These are phyloP conservation scores for Chloroclysta siterata DNA, from an alignment of 2,888 invertebrate species.

Conservation along the genomic window DNA sequence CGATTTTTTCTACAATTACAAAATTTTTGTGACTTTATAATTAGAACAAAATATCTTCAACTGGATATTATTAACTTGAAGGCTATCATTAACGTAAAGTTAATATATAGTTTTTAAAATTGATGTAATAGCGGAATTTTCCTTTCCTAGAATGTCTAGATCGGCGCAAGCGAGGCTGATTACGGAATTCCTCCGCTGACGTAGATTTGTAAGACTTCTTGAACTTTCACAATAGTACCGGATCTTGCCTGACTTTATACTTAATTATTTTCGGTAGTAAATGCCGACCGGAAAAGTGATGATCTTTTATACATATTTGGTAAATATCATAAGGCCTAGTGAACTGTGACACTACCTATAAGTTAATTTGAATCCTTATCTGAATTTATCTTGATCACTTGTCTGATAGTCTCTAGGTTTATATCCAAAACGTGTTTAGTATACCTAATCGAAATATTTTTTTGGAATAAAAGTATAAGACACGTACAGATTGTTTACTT, in stretches of 20 bases:
- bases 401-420: no score
- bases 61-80: not conserved
- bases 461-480: not conserved
- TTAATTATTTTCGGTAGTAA: slow-evolving; percentile 8
- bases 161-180: slow-evolving; percentile 10
- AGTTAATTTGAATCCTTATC: no score
- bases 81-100: not conserved
- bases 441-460: no score
- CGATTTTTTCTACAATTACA: no score
- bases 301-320: slow-evolving; percentile 14
- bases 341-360: not conserved
- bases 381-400: no score
- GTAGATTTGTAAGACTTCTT: slow-evolving; percentile 23
- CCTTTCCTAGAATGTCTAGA: slow-evolving; percentile 15
- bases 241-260: slow-evolving; percentile 5
- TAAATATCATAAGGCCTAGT: slow-evolving; percentile 1
- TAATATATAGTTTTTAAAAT: not conserved
- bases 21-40: no score
- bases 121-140: slow-evolving; percentile 22
- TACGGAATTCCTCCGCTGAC: slow-evolving; percentile 20
- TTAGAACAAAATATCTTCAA: no score
- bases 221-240: slow-evolving; percentile 29
- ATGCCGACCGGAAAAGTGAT: slow-evolving; percentile 10
- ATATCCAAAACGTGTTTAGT: no score
- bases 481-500: slow-evolving; percentile 65